Percentiles rank a stretch among this genome's conserved stretches.
Conservation (phyloP, 2,888 invertebrate genomes). For the Eumerus sabulonum region DNA sequence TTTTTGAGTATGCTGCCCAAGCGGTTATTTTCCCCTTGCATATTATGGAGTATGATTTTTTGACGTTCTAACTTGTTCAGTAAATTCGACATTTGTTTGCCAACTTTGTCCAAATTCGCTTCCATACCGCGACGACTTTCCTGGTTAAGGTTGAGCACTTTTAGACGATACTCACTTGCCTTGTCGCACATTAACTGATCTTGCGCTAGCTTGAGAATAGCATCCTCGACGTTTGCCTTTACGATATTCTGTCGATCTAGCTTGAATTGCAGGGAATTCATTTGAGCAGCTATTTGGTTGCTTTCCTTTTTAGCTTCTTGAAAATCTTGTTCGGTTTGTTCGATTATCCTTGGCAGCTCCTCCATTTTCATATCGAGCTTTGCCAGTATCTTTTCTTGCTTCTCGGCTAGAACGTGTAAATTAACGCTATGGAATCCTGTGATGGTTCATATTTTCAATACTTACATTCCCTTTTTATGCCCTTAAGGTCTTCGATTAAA, state of each 20-base stretch:
- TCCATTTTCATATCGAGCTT: slow-evolving; percentile 81
- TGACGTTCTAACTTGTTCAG: slow-evolving; percentile 78
- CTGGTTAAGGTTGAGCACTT: slow-evolving; percentile 79
- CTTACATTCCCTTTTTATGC: slow-evolving; percentile 74
- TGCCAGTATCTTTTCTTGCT: slow-evolving; percentile 80
- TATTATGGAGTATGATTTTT: slow-evolving; percentile 71
- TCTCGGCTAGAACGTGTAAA: slow-evolving; percentile 78
- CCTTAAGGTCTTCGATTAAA: slow-evolving; percentile 80
- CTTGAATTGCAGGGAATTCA: slow-evolving; percentile 76
- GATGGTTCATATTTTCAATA: background rate
- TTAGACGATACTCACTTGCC: slow-evolving; percentile 80
- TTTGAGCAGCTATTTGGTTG: slow-evolving; percentile 73
- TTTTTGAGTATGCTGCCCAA: slow-evolving; percentile 74
- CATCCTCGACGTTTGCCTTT: slow-evolving; percentile 83
- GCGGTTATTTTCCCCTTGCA: slow-evolving; percentile 72
- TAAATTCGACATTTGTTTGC: slow-evolving; percentile 82
- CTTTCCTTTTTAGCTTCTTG: slow-evolving; percentile 80
- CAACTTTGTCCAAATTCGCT: slow-evolving; percentile 75
- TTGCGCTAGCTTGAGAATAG: slow-evolving; percentile 83
- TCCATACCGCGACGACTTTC: slow-evolving; percentile 79
- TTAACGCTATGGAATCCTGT: background rate
- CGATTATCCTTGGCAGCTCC: slow-evolving; percentile 81
- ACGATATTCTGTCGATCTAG: slow-evolving; percentile 80
- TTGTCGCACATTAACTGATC: slow-evolving; percentile 86
- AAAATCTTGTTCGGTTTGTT: slow-evolving; percentile 83